Conservation (phyloP, 37 sponge, comb jelly and placozoan genomes). For the Ephydatia muelleri region DNA sequence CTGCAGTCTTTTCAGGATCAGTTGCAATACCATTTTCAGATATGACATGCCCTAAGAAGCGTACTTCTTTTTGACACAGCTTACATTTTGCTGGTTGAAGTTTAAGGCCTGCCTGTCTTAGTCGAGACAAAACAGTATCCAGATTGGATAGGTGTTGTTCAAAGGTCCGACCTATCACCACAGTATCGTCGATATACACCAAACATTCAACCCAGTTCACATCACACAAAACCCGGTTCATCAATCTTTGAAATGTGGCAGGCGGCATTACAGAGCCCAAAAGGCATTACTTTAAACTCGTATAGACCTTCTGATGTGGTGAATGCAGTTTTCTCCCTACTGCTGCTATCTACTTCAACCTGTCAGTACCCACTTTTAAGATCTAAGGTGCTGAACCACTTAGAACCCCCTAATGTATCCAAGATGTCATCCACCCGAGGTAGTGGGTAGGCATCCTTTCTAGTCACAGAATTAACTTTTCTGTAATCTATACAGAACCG, state of each 20-base stretch:
- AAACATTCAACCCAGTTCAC: conserved; percentile 30
- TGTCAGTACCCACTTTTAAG: conserved; percentile 41
- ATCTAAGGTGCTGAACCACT: conserved; percentile 45
- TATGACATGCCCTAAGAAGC: conserved; percentile 34
- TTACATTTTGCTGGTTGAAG: conserved; percentile 12
- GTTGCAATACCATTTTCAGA: conserved; percentile 23
- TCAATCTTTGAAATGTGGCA: conserved; percentile 43
- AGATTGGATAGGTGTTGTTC: conserved; percentile 19
- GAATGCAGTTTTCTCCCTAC: conserved; percentile 6
- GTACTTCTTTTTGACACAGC: conserved; percentile 2
- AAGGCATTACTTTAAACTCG: conserved; percentile 19
- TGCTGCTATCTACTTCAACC: conserved; percentile 16
- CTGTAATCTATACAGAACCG: conserved; percentile 62
- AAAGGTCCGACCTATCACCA: conserved; percentile 27
- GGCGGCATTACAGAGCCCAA: conserved; percentile 28
- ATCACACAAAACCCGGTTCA: conserved; percentile 26
- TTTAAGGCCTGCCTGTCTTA: conserved; percentile 27
- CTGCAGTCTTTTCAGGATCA: conserved; percentile 26
- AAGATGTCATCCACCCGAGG: conserved; percentile 40
- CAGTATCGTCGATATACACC: conserved; percentile 46
- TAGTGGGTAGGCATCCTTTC: conserved; percentile 52
- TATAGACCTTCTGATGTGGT: conserved; percentile 2
- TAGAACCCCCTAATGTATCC: conserved; percentile 35
- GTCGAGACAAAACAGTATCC: conserved; percentile 13
- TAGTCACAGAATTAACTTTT: conserved; percentile 35